phyloP scores from a whole-genome alignment of 2,888 invertebrate genomes.

The Xestia sexstrigata region DNA sequence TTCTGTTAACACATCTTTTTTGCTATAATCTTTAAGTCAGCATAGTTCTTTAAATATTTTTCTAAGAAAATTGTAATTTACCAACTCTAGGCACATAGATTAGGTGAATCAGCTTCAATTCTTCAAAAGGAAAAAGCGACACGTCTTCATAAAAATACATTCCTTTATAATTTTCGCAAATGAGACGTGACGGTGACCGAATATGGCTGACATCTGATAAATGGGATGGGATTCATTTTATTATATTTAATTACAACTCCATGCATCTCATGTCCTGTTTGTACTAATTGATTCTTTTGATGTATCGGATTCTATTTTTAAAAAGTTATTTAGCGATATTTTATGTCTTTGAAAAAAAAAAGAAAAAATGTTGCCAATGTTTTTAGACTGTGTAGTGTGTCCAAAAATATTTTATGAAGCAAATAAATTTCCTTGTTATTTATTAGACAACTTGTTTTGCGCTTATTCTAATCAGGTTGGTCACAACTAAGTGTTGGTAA shows the following conservation, averaged over 20 bases:
- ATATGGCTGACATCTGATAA: slow-evolving; percentile 75
- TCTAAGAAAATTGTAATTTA: slow-evolving; percentile 7
- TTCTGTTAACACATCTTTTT: not conserved
- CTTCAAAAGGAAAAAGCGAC: slow-evolving; percentile 8
- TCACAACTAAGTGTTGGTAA: not conserved
- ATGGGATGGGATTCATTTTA: slow-evolving; percentile 69
- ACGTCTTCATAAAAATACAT: slow-evolving; percentile 51
- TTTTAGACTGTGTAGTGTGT: slow-evolving; percentile 21
- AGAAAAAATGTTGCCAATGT: slow-evolving; percentile 15
- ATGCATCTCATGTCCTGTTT: slow-evolving; percentile 60
- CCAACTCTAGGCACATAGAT: not conserved
- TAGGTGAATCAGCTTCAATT: slow-evolving; percentile 38
- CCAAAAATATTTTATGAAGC: slow-evolving; percentile 51
- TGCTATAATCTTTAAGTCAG: not conserved
- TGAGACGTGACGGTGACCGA: slow-evolving; percentile 80
- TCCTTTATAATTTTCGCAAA: slow-evolving; percentile 71
- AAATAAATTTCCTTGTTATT: slow-evolving; percentile 43
- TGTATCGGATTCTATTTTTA: slow-evolving; percentile 63
- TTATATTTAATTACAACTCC: slow-evolving; percentile 72
- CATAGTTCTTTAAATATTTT: not conserved
- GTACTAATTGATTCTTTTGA: slow-evolving; percentile 70
- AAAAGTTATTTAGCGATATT: slow-evolving; percentile 39
- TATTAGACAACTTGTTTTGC: slow-evolving; percentile 41
- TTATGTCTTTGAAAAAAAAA: slow-evolving; percentile 11
- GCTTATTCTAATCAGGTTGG: slow-evolving; percentile 25